Base-by-base conservation (phyloP, 2,113 vertebrate genomes). In the Todiramphus chloris region DNA sequence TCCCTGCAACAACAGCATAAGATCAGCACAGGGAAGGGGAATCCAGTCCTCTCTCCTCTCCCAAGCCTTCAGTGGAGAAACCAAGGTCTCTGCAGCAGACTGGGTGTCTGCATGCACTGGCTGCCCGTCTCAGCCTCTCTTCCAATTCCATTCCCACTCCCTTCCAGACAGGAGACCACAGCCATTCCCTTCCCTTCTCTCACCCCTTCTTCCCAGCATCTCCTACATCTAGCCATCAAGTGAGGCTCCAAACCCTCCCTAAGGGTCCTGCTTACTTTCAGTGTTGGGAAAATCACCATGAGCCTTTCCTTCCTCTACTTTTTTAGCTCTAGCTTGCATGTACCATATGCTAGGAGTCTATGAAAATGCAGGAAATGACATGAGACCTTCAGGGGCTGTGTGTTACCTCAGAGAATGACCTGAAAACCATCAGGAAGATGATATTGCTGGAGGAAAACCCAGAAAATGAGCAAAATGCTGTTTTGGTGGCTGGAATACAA, bases 141-240 rank as follows among this genome's bases (percentile, higher is more conserved):
- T 58, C 21, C 35, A 73, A 4, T 5, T 77, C 16, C 30, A 39
- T 48, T 83, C 13, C 15, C 2, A 3, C 5, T 43, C 16, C 9
- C 3, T 16, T 90, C 24, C 43, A 69, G 30, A 25, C 0, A 0
- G 11, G 9, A 92, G 20, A 69, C 13, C 4, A 3, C 1, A 1
- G 17, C 21, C 48, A 82, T 82, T 16, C 17, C 51, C 11, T 82
- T 72, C 25, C 41, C 24, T 79, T 44, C 5, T 46, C 43, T 87
- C 17, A 30, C 2, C 4, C 8, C 2, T 62, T 87, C 60, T 11
- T 44, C 50, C 43, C 78, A 25, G 25, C 14, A 60, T 46, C 31
- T 16, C 35, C 62, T 0, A 0, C 2, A 16, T 2, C 8, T 35
- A 76, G 44, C 9, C 14, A 13, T 21, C 0, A 1, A 72, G 13